phyloP scores from a whole-genome alignment of 2,797 vertebrate genomes.

The Bradypodion pumilum region DNA sequence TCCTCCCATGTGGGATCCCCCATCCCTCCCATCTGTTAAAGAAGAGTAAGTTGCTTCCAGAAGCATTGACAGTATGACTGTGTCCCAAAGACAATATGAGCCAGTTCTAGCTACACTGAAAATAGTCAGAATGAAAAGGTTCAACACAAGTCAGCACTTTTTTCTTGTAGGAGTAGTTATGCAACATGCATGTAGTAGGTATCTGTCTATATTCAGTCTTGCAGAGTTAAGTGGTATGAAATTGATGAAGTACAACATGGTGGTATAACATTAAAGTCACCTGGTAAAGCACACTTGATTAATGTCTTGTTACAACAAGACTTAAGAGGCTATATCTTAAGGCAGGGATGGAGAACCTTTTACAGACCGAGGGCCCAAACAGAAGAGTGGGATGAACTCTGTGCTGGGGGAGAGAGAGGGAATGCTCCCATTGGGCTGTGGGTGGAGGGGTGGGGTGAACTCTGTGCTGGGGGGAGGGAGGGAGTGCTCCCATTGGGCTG shows the following conservation, averaged over 20 bases:
- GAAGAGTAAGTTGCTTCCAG: constrained; percentile 87
- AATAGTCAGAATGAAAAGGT: not conserved
- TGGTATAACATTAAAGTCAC: not conserved
- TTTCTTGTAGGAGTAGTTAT: not conserved
- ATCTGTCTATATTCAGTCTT: not conserved
- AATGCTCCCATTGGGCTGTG: no score
- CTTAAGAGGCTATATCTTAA: no score
- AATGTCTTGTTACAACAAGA: no score
- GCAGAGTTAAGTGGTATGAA: not conserved
- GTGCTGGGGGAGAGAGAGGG: no score
- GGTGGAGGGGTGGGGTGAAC: no score
- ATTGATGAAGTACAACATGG: not conserved
- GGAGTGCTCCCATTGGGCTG: no score
- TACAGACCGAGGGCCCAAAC: no score
- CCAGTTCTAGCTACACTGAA: not conserved
- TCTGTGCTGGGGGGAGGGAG: no score
- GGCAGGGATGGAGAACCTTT: no score
- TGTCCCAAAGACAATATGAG: not conserved
- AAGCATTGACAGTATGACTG: not conserved
- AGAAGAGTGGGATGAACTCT: no score
- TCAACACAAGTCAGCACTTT: not conserved
- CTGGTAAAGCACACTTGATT: no score
- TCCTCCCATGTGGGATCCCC: constrained; percentile 76
- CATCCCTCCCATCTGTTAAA: constrained; percentile 83
- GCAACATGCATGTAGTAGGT: not conserved